Conservation (phyloP, 2,888 invertebrate genomes). For the Aplocera efformata region DNA sequence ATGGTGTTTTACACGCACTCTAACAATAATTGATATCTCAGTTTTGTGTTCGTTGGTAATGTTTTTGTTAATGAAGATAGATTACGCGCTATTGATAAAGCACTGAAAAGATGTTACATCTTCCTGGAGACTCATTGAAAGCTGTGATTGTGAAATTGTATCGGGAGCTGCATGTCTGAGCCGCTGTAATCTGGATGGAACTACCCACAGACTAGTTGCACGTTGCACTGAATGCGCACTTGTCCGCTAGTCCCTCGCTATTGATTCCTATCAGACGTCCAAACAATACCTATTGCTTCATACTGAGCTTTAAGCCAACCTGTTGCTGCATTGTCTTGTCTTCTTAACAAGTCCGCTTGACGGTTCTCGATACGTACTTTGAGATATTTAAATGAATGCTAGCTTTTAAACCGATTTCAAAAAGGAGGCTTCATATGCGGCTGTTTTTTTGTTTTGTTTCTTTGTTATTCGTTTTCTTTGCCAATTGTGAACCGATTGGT, state of each 20-base stretch:
- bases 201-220: conserved; percentile 29
- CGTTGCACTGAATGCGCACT: conserved; percentile 30
- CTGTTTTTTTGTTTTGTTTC: no score
- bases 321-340: conserved; percentile 37
- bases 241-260: conserved; percentile 38
- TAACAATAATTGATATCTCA: conserved; percentile 19
- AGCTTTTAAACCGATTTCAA: no score
- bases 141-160: conserved; percentile 52
- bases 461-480: no score
- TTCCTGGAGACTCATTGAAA: conserved; percentile 40
- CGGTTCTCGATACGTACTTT: conserved; percentile 12
- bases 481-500: no score
- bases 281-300: conserved; percentile 55
- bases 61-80: no score
- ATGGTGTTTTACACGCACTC: conserved; percentile 35
- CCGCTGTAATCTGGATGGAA: conserved; percentile 45
- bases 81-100: conserved; percentile 10
- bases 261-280: conserved; percentile 47
- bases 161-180: conserved; percentile 48
- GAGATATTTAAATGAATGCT: conserved; percentile 4
- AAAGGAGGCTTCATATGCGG: no score
- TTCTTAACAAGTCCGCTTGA: conserved; percentile 27
- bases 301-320: conserved; percentile 36
- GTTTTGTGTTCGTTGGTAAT: not conserved
- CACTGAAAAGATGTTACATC: conserved; percentile 36